Conservation (phyloP, 2,888 invertebrate genomes). For the Celastrina argiolus region DNA sequence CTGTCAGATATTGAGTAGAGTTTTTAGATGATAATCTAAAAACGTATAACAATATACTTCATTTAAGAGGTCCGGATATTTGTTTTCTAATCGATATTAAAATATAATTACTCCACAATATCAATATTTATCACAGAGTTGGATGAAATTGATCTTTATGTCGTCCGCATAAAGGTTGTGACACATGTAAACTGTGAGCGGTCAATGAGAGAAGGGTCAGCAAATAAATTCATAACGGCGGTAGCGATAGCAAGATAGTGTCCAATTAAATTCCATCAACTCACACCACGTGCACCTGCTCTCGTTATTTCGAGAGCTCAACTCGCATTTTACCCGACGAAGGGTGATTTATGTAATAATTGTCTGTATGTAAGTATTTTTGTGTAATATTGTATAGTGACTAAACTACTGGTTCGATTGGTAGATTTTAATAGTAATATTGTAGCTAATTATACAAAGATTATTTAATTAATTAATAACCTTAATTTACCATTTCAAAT, state of each 20-base stretch:
- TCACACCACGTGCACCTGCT: slow-evolving; percentile 68
- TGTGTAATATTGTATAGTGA: too few relatives aligned
- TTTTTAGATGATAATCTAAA: slow-evolving; percentile 1
- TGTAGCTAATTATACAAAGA: too few relatives aligned
- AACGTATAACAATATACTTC: slow-evolving; percentile 32
- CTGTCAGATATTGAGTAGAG: background rate
- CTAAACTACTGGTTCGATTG: too few relatives aligned
- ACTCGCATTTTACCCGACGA: too few relatives aligned
- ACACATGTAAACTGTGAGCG: background rate
- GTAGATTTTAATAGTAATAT: too few relatives aligned
- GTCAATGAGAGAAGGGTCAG: slow-evolving; percentile 47
- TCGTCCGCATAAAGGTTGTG: background rate
- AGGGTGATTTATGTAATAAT: too few relatives aligned
- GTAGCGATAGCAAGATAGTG: slow-evolving; percentile 68
- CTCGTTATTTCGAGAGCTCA: background rate
- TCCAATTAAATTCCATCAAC: slow-evolving; percentile 78
- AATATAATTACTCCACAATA: slow-evolving; percentile 42
- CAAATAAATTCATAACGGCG: slow-evolving; percentile 69
- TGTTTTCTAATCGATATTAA: slow-evolving; percentile 51
- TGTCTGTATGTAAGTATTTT: too few relatives aligned
- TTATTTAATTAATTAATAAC: too few relatives aligned
- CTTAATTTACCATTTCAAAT: too few relatives aligned
- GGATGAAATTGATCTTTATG: background rate
- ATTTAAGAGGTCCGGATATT: slow-evolving; percentile 52
- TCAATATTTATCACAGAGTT: background rate